Conservation (phyloP, 2,888 invertebrate species). For the Suillia variegata region DNA sequence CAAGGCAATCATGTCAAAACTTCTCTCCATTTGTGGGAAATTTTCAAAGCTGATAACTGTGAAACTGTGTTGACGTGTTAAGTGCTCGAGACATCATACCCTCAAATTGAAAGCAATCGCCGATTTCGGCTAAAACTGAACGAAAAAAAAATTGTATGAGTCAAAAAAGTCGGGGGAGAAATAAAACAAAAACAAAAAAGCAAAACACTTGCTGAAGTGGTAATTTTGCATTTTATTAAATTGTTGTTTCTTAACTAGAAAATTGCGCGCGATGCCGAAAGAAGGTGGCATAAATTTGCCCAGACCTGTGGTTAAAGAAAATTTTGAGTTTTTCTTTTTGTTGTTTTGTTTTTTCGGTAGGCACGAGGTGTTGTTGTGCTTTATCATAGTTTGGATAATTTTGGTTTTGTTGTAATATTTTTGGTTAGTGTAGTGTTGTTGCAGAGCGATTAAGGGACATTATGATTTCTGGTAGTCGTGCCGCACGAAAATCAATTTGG, state of each 20-base stretch:
- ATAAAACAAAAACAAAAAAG: no score
- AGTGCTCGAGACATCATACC: background rate
- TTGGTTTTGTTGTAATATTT: no score
- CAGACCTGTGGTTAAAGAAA: background rate
- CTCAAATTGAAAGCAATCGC: background rate
- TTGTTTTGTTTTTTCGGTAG: no score
- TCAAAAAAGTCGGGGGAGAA: no score
- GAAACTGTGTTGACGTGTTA: constrained; percentile 4
- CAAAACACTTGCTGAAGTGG: constrained; percentile 10
- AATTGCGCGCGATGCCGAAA: constrained; percentile 13
- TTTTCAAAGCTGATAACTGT: background rate
- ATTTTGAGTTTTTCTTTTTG: background rate
- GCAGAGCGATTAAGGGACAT: constrained; percentile 1
- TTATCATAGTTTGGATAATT: background rate
- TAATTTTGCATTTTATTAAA: constrained; percentile 25
- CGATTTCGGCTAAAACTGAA: no score
- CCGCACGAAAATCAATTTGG: background rate
- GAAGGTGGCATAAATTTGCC: constrained; percentile 2
- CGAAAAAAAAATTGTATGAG: no score
- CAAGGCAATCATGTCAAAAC: background rate
- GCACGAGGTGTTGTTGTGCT: background rate
- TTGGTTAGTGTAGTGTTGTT: no score
- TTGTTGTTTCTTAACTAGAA: constrained; percentile 20
- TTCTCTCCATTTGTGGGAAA: background rate
- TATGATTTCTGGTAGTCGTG: background rate